Base-by-base conservation (phyloP, 1,140 invertebrate genomes). In the Drosophila biarmipes region DNA sequence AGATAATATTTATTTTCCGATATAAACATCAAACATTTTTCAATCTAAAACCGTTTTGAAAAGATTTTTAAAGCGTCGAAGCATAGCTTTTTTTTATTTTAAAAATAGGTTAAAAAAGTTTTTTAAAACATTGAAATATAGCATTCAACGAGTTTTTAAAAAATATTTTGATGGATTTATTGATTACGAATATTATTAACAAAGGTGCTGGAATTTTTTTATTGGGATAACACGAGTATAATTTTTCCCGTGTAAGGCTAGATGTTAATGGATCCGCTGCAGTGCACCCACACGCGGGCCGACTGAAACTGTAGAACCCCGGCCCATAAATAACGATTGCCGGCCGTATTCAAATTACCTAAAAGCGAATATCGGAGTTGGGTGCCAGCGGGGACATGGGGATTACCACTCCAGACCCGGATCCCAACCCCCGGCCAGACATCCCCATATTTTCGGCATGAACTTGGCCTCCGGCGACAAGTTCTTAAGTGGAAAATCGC, bases 321-420 rank as follows among this genome's bases (percentile, higher is more conserved):
- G 38, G 57, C 19, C 66, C 74, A 81, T 86, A 87, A 82, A 86
- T 82, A 86, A 86, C 74, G 78, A 87, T 87, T 78, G 82, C 68
- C 27, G 34, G 14, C 52, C 29, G 58, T 87, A 82, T 78, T 86
- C 75, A 82, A 82, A 87, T 86, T 86, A 87, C 82, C 80, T 64
- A 67, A 58, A 71, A 46, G 42, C 52, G 12, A 19, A 43, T 31
- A 53, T 27, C 29, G 27, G n/a, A 49, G 46, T 49, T 49, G 62
- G 29, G 15, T 59, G 57, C 5, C 19, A 35, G 24, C 15, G 34
- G 38, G 15, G 3, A 10, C 29, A 14, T 19, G 55, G 55, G 58
- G 37, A 31, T 38, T 19, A 58, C 27, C 24, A 49, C 27, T 19
- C n/a, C 17, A 31, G 62, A 43, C 6, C 10, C 40, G n/a, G 0